Evolutionary conservation across 2,797 vertebrate species (phyloP).

Genomic region (Micropoecilia bifurca): DNA sequence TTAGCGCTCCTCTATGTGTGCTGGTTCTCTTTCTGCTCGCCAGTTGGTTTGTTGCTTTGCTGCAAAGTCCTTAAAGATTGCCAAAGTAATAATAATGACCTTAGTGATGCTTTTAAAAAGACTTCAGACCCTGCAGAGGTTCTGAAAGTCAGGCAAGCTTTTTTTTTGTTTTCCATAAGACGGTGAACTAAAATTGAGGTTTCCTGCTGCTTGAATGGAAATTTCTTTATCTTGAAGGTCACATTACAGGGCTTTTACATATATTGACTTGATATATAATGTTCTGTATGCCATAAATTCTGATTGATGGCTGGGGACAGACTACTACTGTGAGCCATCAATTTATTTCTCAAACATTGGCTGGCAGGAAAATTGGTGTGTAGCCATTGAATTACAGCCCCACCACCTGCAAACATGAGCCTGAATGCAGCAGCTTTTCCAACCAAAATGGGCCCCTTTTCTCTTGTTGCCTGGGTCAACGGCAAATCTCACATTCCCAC

Average conservation of each 20-base stretch:
- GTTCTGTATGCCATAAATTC: slow-evolving; percentile 3
- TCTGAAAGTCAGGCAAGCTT: not conserved
- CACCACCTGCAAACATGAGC: slow-evolving; percentile 54
- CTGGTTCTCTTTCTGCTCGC: slow-evolving; percentile 1
- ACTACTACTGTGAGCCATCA: slow-evolving; percentile 9
- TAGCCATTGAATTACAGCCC: slow-evolving; percentile 47
- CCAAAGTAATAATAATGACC: not conserved
- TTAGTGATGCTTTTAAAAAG: not conserved
- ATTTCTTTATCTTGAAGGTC: not conserved
- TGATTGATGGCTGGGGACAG: slow-evolving; percentile 10
- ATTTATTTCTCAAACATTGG: slow-evolving; percentile 48
- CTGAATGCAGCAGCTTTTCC: slow-evolving; percentile 57
- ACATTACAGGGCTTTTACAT: slow-evolving; percentile 13
- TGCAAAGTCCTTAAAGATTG: not conserved
- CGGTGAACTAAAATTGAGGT: not conserved
- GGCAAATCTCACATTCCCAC: slow-evolving; percentile 68
- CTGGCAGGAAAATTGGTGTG: slow-evolving; percentile 40
- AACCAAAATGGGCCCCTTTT: slow-evolving; percentile 63
- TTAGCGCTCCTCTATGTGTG: slow-evolving; percentile 10
- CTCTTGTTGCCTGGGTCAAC: slow-evolving; percentile 78
- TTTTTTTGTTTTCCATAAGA: not conserved
- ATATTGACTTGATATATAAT: slow-evolving; percentile 14
- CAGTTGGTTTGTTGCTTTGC: not conserved
- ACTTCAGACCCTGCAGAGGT: not conserved
- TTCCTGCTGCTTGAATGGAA: slow-evolving; percentile 7